Evolutionary conservation across 2,797 vertebrate genomes (phyloP).

Genomic region (Anguilla megastoma): DNA sequence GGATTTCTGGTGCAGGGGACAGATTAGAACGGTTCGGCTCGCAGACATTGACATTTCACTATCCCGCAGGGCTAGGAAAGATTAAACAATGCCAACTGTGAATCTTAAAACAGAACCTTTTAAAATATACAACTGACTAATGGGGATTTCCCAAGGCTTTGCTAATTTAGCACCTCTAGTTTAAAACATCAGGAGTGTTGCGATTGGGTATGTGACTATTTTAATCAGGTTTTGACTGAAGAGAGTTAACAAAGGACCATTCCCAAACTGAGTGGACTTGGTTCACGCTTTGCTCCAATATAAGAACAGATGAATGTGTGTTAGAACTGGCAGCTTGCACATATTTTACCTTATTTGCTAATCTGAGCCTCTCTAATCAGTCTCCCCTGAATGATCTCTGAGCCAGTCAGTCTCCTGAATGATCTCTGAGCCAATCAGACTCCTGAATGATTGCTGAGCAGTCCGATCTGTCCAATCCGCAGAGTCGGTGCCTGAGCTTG

Average conservation of each 20-base stretch:
- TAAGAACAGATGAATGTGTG: neutral
- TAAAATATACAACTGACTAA: conserved; percentile 79
- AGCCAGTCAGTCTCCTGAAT: neutral
- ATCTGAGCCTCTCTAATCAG: neutral
- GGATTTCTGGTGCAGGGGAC: conserved; percentile 77
- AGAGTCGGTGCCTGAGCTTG: neutral
- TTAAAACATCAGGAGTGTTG: conserved; percentile 54
- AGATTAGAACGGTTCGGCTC: conserved; percentile 75
- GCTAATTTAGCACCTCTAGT: conserved; percentile 73
- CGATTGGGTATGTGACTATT: conserved; percentile 72
- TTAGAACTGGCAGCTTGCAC: neutral
- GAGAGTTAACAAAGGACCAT: conserved; percentile 59
- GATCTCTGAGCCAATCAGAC: neutral
- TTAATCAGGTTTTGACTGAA: conserved; percentile 71
- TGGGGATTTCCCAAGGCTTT: conserved; percentile 77
- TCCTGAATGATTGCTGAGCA: neutral
- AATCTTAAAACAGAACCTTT: conserved; percentile 83
- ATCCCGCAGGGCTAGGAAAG: conserved; percentile 73
- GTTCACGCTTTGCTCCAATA: conserved; percentile 62
- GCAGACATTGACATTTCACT: conserved; percentile 77
- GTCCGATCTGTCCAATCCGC: neutral
- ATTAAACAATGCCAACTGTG: conserved; percentile 82
- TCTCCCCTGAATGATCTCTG: neutral
- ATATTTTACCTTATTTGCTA: neutral
- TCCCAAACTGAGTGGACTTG: conserved; percentile 61